A percentile compares a stretch with the other conserved stretches of the same genome.
Conservation (phyloP, 2,113 vertebrate genomes). For the Pangasianodon gigas region DNA sequence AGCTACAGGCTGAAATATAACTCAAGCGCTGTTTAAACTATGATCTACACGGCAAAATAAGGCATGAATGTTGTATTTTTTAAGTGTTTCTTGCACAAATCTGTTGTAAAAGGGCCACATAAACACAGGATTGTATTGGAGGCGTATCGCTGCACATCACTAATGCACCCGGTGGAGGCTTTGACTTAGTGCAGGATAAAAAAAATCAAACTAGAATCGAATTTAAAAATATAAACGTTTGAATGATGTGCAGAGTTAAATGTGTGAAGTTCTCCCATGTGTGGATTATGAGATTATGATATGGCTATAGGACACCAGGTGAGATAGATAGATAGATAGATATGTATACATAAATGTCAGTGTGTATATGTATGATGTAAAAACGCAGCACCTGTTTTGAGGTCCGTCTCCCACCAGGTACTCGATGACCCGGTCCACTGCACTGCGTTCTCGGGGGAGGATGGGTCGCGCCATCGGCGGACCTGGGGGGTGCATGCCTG, state of each 20-base stretch:
- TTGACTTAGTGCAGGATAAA: too few species aligned
- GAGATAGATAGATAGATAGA: too few species aligned
- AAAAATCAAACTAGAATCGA: neutral
- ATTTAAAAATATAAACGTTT: neutral
- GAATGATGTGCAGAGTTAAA: neutral
- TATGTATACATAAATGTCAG: neutral
- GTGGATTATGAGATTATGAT: neutral
- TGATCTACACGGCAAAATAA: too few species aligned
- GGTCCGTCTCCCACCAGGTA: slow-evolving; percentile 97
- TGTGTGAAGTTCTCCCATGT: too few species aligned
- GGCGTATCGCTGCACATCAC: too few species aligned
- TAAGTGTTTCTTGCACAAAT: too few species aligned
- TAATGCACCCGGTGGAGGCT: neutral
- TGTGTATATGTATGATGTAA: neutral
- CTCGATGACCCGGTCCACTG: slow-evolving; percentile 90
- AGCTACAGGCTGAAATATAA: neutral
- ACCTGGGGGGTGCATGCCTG: slow-evolving; percentile 93
- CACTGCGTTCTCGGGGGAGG: slow-evolving; percentile 88
- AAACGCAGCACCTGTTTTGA: slow-evolving; percentile 87
- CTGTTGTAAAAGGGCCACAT: too few species aligned
- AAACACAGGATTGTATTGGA: too few species aligned
- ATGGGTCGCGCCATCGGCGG: slow-evolving; percentile 90
- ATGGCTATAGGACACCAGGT: neutral
- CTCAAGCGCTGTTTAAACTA: neutral
- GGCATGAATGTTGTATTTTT: too few species aligned